phyloP scores from a whole-genome alignment of 2,888 invertebrate genomes.

The Patella caerulea region DNA sequence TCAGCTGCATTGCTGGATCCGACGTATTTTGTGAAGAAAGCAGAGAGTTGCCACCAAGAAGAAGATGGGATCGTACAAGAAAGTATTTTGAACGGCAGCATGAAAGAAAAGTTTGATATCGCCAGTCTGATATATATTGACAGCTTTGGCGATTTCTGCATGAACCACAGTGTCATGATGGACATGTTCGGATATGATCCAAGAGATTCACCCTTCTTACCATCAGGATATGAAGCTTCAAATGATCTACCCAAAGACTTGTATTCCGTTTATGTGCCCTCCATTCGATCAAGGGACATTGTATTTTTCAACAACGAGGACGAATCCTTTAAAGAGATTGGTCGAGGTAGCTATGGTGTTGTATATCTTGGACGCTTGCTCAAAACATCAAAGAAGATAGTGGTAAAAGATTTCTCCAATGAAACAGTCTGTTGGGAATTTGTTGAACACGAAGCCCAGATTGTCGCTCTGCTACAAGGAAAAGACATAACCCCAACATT shows the following conservation, averaged over 20 bases:
- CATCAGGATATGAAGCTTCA: background rate
- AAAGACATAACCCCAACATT: slow-evolving; percentile 37
- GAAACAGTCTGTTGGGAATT: slow-evolving; percentile 32
- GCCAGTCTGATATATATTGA: background rate
- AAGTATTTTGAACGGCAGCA: no score
- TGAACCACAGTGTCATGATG: background rate
- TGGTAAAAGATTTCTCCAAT: slow-evolving; percentile 14
- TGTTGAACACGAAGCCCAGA: slow-evolving; percentile 37
- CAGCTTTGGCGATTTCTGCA: background rate
- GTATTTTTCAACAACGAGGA: slow-evolving; percentile 29
- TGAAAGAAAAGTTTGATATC: background rate
- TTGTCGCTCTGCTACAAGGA: slow-evolving; percentile 35
- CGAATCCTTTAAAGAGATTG: slow-evolving; percentile 36
- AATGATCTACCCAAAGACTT: slow-evolving; percentile 2
- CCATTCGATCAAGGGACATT: slow-evolving; percentile 30
- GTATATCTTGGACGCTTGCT: slow-evolving; percentile 29
- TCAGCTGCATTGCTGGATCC: no score
- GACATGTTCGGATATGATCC: background rate
- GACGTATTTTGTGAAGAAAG: no score
- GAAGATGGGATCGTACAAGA: no score
- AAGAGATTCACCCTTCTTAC: background rate
- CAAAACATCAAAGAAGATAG: background rate
- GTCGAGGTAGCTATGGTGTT: slow-evolving; percentile 35
- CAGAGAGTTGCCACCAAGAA: no score
- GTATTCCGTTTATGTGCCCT: slow-evolving; percentile 30